These are phyloP conservation scores for Linepithema humile DNA, from an alignment of 1,140 invertebrate genomes.

Conservation along the genomic window DNA sequence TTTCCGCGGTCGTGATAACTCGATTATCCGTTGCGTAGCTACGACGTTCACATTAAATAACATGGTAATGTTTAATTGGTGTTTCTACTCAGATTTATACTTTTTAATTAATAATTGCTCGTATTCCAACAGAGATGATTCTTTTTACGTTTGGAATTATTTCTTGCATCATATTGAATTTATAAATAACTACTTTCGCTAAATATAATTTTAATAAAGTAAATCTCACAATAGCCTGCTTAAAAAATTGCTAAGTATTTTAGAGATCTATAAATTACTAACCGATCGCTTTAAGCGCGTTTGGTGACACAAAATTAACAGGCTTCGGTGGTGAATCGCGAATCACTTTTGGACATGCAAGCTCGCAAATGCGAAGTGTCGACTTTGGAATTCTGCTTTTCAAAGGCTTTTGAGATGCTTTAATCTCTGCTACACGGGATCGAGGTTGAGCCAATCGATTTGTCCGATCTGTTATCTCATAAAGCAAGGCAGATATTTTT, in stretches of 20 bases:
- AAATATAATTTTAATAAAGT: neutral
- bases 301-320: constrained; percentile 21
- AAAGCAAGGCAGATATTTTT: constrained; percentile 51
- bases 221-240: neutral
- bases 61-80: neutral
- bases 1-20: constrained; percentile 61
- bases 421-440: neutral
- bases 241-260: neutral
- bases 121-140: neutral
- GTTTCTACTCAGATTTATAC: neutral
- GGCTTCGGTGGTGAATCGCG: constrained; percentile 17
- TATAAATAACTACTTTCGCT: neutral
- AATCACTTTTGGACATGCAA: constrained; percentile 48
- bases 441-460: constrained; percentile 59
- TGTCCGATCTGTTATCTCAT: constrained; percentile 64
- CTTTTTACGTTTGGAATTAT: neutral
- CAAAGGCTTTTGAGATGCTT: neutral
- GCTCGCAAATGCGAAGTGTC: constrained; percentile 37
- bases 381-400: constrained; percentile 7
- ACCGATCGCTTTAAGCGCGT: constrained; percentile 53
- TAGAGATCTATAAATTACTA: neutral
- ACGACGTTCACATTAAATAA: neutral
- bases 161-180: neutral
- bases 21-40: constrained; percentile 63
- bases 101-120: neutral